phyloP scores from a whole-genome alignment of 2,797 vertebrate genomes.

The Eutrigla gurnardus region DNA sequence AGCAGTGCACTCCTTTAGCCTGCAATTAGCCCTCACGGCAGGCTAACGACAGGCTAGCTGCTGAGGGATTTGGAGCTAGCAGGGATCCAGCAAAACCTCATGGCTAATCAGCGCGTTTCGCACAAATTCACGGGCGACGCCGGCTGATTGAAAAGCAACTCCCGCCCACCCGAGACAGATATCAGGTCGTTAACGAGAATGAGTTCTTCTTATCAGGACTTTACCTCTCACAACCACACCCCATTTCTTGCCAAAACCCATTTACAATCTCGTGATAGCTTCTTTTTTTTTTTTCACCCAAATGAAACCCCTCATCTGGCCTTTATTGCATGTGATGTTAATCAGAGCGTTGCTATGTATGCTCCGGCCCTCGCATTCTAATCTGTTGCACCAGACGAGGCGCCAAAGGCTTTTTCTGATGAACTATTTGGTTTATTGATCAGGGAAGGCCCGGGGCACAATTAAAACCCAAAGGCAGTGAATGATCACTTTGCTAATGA shows the following conservation, averaged over 20 bases:
- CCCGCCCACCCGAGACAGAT: neutral
- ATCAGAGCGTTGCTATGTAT: conserved; percentile 37
- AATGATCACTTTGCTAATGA: conserved; percentile 46
- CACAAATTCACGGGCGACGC: conserved; percentile 11
- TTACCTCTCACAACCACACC: conserved; percentile 13
- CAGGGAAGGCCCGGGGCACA: conserved; percentile 29
- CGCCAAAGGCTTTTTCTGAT: conserved; percentile 47
- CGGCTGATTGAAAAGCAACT: too few species aligned
- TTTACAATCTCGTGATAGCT: conserved; percentile 11
- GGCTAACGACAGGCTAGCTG: conserved; percentile 41
- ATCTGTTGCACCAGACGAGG: conserved; percentile 38
- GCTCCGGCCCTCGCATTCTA: conserved; percentile 26
- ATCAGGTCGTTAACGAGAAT: conserved; percentile 43
- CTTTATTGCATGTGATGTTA: conserved; percentile 41
- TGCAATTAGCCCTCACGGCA: conserved; percentile 23
- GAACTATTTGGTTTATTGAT: conserved; percentile 62
- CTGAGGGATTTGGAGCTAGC: conserved; percentile 27
- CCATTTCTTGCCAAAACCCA: conserved; percentile 20
- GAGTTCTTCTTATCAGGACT: conserved; percentile 42
- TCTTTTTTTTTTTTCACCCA: neutral
- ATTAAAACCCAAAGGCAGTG: conserved; percentile 42
- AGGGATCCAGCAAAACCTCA: neutral
- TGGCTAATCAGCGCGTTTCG: conserved; percentile 19
- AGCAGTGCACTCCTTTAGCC: conserved; percentile 2
- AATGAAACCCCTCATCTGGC: conserved; percentile 27